Base-by-base conservation (phyloP, 2,797 vertebrate species). In the Spheniscus humboldti region DNA sequence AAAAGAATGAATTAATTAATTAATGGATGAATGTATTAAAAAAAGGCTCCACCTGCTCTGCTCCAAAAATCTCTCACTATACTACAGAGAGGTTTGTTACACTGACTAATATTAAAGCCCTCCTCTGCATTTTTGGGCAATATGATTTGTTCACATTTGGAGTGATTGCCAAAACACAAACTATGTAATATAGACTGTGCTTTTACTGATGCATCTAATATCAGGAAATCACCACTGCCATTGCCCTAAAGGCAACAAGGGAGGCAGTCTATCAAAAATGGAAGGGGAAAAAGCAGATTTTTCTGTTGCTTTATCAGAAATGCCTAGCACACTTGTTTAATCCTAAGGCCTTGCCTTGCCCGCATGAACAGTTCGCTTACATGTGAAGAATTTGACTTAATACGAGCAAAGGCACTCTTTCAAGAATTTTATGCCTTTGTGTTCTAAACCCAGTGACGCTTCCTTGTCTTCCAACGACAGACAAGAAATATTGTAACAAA, bases 1-100 rank as follows among this genome's bases (percentile, higher is more conserved):
- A 96, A 97, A 97, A 96, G 96, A 95, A 91, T 96, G 62, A 96
- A 93, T 95, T 0, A 92, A 97, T 97, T 75, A 97, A 96, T 96
- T 94, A 95, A 95, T 95, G 92, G 87, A 86, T 94, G 89, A 96
- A 96, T 88, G 91, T 96, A 94, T 95, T 94, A 73, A 84, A 89
- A 95, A 95, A 95, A 75, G 77, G 23, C 76, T 90, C 94, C 95
- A 96, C 97, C 92, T 96, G 92, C 89, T 97, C 94, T 73, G 43
- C 69, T 91, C 86, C 67, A 86, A 96, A 96, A 96, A 94, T 84
- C 87, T 97, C 95, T 94, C 95, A 95, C 85, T 96, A 4, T 55
- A 56, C 57, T 69, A 35, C 39, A n/a, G 69, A 63, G 82, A 60
- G 35, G 31, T 75, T 95, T 81, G 66, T 75, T 79, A 63, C 23